A percentile compares a stretch with the other conserved stretches of the same genome.
These are phyloP conservation scores for Masnerella sp. DNA, from an alignment of 2,888 invertebrate species.

Conservation along the genomic window DNA sequence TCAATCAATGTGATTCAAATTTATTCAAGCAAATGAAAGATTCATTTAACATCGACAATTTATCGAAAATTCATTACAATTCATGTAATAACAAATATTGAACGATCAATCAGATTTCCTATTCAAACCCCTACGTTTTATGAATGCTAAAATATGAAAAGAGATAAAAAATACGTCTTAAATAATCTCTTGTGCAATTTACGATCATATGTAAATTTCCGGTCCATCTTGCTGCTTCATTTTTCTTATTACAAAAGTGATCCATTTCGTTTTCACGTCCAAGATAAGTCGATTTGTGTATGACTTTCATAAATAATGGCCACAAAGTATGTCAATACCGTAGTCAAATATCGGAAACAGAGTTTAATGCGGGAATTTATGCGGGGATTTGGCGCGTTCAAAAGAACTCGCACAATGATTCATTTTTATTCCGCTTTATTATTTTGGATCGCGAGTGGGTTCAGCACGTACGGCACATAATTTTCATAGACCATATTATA, in stretches of 20 bases:
- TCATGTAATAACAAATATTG: too few species aligned
- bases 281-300: neutral
- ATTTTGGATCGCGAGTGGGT: neutral
- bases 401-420: neutral
- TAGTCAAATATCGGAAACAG: constrained; percentile 1
- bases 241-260: constrained; percentile 3
- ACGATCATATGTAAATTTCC: neutral
- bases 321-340: constrained; percentile 4
- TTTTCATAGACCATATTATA: neutral
- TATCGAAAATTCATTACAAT: too few species aligned
- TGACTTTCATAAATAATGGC: neutral
- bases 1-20: too few species aligned
- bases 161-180: too few species aligned
- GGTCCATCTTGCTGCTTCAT: neutral
- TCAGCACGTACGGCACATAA: neutral
- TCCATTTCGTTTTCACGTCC: neutral
- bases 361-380: constrained; percentile 7
- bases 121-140: too few species aligned
- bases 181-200: too few species aligned
- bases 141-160: too few species aligned
- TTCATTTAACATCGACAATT: too few species aligned
- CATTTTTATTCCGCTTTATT: neutral
- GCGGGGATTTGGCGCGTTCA: neutral
- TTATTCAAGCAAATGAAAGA: too few species aligned
- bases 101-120: too few species aligned